Percentiles rank a stretch among this genome's conserved stretches.
Conservation (phyloP, 2,113 vertebrate genomes). For the Burhinus bistriatus region DNA sequence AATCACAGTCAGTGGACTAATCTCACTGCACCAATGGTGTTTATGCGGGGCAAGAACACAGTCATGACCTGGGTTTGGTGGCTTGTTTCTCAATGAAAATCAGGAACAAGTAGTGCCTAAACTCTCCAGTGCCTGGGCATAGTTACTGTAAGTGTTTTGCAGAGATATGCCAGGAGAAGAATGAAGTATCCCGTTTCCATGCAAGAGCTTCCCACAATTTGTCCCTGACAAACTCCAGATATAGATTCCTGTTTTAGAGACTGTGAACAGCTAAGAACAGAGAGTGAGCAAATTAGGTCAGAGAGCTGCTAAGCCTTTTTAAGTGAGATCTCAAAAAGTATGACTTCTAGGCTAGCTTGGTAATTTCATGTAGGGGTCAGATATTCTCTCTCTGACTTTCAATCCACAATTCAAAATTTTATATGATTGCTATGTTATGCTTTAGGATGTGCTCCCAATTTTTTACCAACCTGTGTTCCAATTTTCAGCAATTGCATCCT, state of each 20-base stretch:
- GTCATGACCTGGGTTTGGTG: not conserved
- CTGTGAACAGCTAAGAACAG: slow-evolving; percentile 6
- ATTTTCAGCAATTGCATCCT: not conserved
- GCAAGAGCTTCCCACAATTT: slow-evolving; percentile 10
- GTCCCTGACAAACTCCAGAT: slow-evolving; percentile 17
- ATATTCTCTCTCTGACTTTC: not conserved
- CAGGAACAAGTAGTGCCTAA: not conserved
- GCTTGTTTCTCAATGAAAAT: not conserved
- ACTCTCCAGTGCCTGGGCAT: not conserved
- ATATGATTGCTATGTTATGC: not conserved
- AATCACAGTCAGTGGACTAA: not conserved
- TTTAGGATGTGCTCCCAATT: not conserved
- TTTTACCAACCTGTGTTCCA: not conserved
- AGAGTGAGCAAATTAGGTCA: not conserved
- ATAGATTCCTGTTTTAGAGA: not conserved
- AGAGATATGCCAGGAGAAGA: not conserved
- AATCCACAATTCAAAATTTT: not conserved
- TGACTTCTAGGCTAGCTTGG: not conserved
- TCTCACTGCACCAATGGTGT: not conserved
- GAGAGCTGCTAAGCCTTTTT: not conserved
- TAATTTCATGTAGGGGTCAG: not conserved
- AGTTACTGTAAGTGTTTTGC: not conserved
- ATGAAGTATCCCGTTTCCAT: not conserved
- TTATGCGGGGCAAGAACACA: not conserved
- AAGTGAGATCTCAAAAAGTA: not conserved